Evolutionary conservation across 2,797 vertebrate genomes (phyloP).

Genomic region (Hydrophis major): DNA sequence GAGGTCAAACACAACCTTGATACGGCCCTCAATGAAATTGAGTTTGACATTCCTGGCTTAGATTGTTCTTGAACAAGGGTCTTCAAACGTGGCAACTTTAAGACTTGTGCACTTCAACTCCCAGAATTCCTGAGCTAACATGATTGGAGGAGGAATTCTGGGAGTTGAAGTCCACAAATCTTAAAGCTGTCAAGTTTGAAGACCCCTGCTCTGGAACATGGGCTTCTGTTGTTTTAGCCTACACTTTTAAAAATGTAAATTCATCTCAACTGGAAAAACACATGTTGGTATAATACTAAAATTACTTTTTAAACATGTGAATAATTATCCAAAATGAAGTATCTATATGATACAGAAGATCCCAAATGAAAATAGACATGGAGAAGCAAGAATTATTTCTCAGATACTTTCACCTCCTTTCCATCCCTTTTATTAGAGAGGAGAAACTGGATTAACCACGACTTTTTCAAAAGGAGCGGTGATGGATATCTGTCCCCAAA

Average conservation of each 20-base stretch:
- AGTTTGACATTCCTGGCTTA: neutral
- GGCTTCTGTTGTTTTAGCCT: neutral
- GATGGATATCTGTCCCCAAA: constrained; percentile 34
- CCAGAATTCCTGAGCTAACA: too few relatives aligned
- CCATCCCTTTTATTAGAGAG: constrained; percentile 39
- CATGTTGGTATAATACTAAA: neutral
- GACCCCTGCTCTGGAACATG: neutral
- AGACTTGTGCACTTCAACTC: too few relatives aligned
- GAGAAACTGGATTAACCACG: constrained; percentile 32
- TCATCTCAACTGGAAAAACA: neutral
- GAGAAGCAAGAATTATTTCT: neutral
- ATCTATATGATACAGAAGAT: neutral
- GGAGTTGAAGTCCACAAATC: too few relatives aligned
- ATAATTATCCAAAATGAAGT: neutral
- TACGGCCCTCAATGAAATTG: too few relatives aligned
- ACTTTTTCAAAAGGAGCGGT: constrained; percentile 30
- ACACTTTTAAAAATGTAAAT: neutral
- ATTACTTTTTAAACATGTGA: neutral
- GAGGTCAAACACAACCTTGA: too few relatives aligned
- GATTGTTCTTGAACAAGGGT: neutral
- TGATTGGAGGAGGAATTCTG: too few relatives aligned
- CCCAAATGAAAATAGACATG: neutral
- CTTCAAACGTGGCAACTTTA: too few relatives aligned
- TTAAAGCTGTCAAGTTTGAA: too few relatives aligned
- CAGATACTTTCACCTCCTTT: neutral